These are phyloP conservation scores for Ariolimax columbianus DNA, from an alignment of 2,888 invertebrate genomes.

Conservation along the genomic window DNA sequence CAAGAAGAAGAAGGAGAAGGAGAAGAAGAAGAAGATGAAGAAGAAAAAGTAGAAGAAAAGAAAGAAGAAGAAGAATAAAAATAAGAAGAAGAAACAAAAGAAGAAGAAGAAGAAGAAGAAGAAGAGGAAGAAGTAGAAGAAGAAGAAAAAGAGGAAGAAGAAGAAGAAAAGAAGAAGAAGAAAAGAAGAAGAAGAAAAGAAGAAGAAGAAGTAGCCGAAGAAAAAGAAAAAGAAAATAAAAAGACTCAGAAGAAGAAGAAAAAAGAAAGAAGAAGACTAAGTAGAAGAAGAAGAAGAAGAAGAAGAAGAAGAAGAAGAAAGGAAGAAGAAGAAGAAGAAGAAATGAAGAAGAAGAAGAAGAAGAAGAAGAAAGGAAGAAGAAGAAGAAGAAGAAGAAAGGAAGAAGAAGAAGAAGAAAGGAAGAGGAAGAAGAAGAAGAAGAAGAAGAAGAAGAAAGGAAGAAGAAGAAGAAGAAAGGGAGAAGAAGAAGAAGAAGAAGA, in stretches of 20 bases:
- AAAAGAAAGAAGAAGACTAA: neutral
- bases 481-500: neutral
- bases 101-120: too few relatives aligned
- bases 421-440: neutral
- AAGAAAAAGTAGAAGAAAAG: too few relatives aligned
- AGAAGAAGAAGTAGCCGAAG: too few relatives aligned
- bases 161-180: neutral
- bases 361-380: neutral
- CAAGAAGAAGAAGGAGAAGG: too few relatives aligned
- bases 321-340: slow-evolving; percentile 3
- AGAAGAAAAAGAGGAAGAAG: neutral
- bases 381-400: neutral
- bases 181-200: slow-evolving; percentile 6
- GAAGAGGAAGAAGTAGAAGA: too few relatives aligned
- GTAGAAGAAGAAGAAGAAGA: neutral
- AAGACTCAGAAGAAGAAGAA: neutral
- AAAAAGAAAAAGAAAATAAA: too few relatives aligned
- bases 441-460: neutral
- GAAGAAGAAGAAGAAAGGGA: slow-evolving; percentile 5
- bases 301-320: neutral
- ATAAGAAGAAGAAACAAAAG: too few relatives aligned
- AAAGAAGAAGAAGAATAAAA: too few relatives aligned
- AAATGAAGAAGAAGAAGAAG: slow-evolving; percentile 6
- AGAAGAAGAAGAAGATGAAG: neutral
- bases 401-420: neutral